Evolutionary conservation across 2,888 invertebrate genomes (phyloP), one percentile per base, ranked within the genome.

Genomic region (Pelosia muscerda): DNA sequence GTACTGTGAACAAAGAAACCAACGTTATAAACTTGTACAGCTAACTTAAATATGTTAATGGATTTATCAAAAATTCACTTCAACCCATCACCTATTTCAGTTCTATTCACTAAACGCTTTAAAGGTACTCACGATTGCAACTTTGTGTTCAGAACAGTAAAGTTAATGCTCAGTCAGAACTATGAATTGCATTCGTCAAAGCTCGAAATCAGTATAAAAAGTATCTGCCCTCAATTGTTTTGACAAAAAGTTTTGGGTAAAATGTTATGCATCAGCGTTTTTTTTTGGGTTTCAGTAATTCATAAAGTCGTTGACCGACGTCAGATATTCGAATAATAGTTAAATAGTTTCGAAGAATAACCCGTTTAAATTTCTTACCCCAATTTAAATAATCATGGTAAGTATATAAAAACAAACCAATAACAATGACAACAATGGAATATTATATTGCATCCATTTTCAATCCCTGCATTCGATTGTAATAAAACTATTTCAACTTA

Each of bases 1-100:
- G 96, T 96, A 91, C 98, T 98, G 95, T 60, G n/a, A 96, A 96
- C 88, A 93, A 91, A 86, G 75, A 82, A 75, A 71, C 25, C 15
- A 55, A 55, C 15, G 23, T 55, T 55, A 57, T 10, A n/a, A 38
- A 15, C 38, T 54, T 54, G 23, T 3, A 54, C n/a, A 55, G 8
- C 8, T 55, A 23, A 23, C 25, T 55, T 55, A 55, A 11, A 25
- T 55, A 55, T 13, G 15, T 38, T 38, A 19, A 19, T 6, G 2
- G 19, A 42, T n/a, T n/a, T n/a, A n/a, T n/a, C n/a, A 10, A 31
- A 31, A 31, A 31, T 31, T 31, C 31, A 31, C 4, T 31, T 4
- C 31, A 31, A n/a, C n/a, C n/a, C n/a, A n/a, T n/a, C n/a, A n/a
- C n/a, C n/a, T n/a, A n/a, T n/a, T n/a, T n/a, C n/a, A n/a, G 31